A percentile compares a stretch with the other conserved stretches of the same genome.
Evolutionary conservation across 2,888 invertebrate species (phyloP).

Genomic region (Catonia carolina): DNA sequence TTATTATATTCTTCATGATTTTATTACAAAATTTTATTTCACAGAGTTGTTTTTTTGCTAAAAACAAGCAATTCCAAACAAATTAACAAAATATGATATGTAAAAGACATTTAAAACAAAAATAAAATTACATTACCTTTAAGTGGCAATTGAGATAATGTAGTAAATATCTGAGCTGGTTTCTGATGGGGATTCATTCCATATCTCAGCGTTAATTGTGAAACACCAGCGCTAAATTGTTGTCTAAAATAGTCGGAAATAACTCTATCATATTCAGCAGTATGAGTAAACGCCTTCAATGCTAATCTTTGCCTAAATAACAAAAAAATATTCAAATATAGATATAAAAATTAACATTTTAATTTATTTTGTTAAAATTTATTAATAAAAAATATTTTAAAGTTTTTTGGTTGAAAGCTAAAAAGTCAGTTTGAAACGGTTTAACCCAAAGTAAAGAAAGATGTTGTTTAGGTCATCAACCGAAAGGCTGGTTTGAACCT

Average conservation of each 20-base stretch:
- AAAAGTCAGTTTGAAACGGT: no score
- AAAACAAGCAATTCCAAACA: no score
- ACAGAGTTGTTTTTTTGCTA: no score
- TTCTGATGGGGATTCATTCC: constrained; percentile 99
- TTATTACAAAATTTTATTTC: no score
- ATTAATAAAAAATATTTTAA: background rate
- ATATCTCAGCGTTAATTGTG: constrained; percentile 82
- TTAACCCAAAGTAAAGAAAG: no score
- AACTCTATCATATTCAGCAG: constrained; percentile 87
- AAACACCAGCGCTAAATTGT: constrained; percentile 68
- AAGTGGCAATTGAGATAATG: constrained; percentile 69
- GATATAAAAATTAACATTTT: constrained; percentile 4
- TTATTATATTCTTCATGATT: no score
- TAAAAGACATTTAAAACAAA: no score
- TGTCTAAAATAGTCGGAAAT: constrained; percentile 94
- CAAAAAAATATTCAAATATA: no score
- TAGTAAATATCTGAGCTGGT: constrained; percentile 87
- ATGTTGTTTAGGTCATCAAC: no score
- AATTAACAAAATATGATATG: no score
- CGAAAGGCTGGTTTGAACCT: no score
- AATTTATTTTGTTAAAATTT: background rate
- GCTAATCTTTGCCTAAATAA: constrained; percentile 65
- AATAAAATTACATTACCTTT: constrained; percentile 44
- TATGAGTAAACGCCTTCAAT: constrained; percentile 93
- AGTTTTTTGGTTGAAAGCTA: background rate